phyloP scores from a whole-genome alignment of 2,888 invertebrate genomes.

The Cheilosia pagana region DNA sequence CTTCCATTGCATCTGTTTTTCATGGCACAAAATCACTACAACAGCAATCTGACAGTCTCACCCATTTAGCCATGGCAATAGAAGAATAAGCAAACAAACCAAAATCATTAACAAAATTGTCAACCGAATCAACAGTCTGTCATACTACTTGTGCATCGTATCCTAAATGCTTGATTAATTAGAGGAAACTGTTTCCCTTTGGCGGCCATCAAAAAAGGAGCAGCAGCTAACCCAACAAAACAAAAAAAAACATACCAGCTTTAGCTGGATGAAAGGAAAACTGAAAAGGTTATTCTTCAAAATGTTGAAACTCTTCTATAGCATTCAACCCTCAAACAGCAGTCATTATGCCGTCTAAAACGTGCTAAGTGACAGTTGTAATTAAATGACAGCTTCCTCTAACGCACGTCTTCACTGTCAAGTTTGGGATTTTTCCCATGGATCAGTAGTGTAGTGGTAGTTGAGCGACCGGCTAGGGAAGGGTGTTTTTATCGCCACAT shows the following conservation, averaged over 20 bases:
- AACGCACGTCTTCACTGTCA: slow-evolving; percentile 43
- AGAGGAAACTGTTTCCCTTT: slow-evolving; percentile 19
- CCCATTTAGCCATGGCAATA: background rate
- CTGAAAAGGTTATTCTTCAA: slow-evolving; percentile 30
- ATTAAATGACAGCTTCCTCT: slow-evolving; percentile 38
- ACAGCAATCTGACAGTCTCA: background rate
- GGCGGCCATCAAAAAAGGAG: background rate
- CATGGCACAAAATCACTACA: background rate
- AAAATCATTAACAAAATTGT: slow-evolving; percentile 36
- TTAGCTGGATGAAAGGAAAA: slow-evolving; percentile 2
- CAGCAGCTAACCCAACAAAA: slow-evolving; percentile 17
- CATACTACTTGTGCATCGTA: slow-evolving; percentile 21
- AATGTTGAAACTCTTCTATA: slow-evolving; percentile 20
- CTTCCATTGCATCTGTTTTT: background rate
- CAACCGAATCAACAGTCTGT: slow-evolving; percentile 35
- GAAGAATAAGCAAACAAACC: slow-evolving; percentile 3
- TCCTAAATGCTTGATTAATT: slow-evolving; percentile 46
- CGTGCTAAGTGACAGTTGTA: slow-evolving; percentile 51
- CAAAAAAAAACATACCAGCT: slow-evolving; percentile 11
- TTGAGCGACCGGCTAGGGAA: background rate
- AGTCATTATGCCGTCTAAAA: slow-evolving; percentile 42
- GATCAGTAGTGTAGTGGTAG: slow-evolving; percentile 11
- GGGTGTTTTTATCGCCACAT: background rate
- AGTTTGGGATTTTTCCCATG: slow-evolving; percentile 9
- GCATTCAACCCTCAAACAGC: slow-evolving; percentile 16